Evolutionary conservation across 2,113 vertebrate species (phyloP), one percentile per base, ranked within the genome.

Genomic region (Hymenochirus boettgeri): DNA sequence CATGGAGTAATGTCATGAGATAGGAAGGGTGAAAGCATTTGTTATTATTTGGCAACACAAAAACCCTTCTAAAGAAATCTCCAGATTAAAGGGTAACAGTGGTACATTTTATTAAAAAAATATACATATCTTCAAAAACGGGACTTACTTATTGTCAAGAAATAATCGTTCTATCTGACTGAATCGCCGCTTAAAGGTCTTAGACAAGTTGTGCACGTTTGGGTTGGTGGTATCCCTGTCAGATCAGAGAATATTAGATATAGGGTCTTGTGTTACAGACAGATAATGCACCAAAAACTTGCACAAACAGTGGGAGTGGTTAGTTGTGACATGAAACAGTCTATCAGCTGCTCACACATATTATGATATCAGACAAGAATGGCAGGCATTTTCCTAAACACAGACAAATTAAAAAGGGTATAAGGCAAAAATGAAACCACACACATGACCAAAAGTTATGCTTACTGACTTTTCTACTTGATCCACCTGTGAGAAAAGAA

Each of bases 391-490:
- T n/a, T 35, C 10, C 15, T 35, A 35, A 35, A 35, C 15, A 35
- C 7, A 35, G 33, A 35, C 8, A 35, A n/a, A 7, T 35, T 7
- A 35, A 13, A 35, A 3, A 35, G 1, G 6, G 10, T 13, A 35
- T 35, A 13, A 35, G 15, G 15, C 33, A 11, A 35, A 3, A 35
- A 13, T 35, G 10, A 12, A 47, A 5, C 27, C 4, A 65, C n/a
- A 64, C 9, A 53, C 47, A 61, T 21, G 29, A 55, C 10, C 71
- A 31, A 37, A 82, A 72, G 71, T 62, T 78, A 79, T 69, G 81
- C 83, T 84, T 94, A 99, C 95, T 97, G 89, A 99, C 96, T 99
- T 97, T 86, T 94, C 92, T 82, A 81, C 77, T 80, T 78, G 83
- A 85, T 96, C 93, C 92, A 90, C 84, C 95, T 97, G 94, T 79